Conservation (phyloP, 2,888 invertebrate genomes). For the Allacma fusca region DNA sequence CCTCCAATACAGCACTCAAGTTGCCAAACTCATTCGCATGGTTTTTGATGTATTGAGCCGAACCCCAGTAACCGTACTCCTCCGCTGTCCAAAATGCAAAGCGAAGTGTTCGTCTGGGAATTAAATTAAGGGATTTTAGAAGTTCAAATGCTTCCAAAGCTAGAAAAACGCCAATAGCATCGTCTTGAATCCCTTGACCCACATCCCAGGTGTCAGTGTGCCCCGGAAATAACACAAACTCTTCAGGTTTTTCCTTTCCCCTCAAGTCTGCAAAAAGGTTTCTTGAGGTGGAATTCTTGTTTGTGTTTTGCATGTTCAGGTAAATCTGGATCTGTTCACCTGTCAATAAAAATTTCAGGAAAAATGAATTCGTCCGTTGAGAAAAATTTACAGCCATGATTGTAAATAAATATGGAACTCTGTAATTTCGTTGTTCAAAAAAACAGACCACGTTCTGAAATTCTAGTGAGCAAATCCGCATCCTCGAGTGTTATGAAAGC, state of each 20-base stretch:
- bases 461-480: slow-evolving; percentile 64
- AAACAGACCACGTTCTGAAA: slow-evolving; percentile 62
- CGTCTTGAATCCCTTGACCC: slow-evolving; percentile 70
- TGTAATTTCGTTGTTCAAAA: not conserved
- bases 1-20: slow-evolving; percentile 81
- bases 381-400: not conserved
- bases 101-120: slow-evolving; percentile 65
- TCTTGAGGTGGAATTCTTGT: slow-evolving; percentile 21
- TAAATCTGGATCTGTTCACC: slow-evolving; percentile 27
- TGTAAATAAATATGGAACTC: not conserved
- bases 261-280: slow-evolving; percentile 42
- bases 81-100: slow-evolving; percentile 68
- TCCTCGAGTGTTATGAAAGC: slow-evolving; percentile 65
- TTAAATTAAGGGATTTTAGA: slow-evolving; percentile 63
- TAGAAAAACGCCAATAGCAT: slow-evolving; percentile 66
- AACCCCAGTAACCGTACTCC: slow-evolving; percentile 76
- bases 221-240: slow-evolving; percentile 35
- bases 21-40: slow-evolving; percentile 71
- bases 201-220: slow-evolving; percentile 63
- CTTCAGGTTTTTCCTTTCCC: slow-evolving; percentile 28
- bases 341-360: no score
- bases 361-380: no score
- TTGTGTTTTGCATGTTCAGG: slow-evolving; percentile 31
- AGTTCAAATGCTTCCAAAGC: slow-evolving; percentile 64
- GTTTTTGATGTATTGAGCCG: slow-evolving; percentile 70